These are phyloP conservation scores for Pararge aegeria DNA, from an alignment of 1,140 invertebrate species.

Conservation along the genomic window DNA sequence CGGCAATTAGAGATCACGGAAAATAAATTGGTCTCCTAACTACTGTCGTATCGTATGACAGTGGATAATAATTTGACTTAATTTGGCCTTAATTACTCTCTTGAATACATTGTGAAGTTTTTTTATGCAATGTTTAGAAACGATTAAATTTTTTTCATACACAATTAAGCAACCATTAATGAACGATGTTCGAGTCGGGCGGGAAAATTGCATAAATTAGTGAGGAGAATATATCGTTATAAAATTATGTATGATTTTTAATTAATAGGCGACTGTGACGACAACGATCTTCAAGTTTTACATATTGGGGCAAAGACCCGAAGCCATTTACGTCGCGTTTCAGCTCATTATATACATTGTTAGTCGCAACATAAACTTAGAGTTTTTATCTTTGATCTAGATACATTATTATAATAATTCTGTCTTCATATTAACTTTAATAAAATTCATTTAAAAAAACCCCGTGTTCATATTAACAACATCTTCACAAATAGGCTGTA, in stretches of 20 bases:
- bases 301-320: constrained; percentile 23
- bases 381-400: neutral
- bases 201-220: constrained; percentile 25
- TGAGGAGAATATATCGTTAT: constrained; percentile 10
- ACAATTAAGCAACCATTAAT: constrained; percentile 37
- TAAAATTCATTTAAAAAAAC: too few relatives aligned
- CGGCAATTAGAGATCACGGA: too few relatives aligned
- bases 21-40: neutral
- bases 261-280: constrained; percentile 23
- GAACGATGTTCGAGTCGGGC: constrained; percentile 18
- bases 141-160: constrained; percentile 30
- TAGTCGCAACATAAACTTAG: neutral
- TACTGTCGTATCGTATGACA: constrained; percentile 9
- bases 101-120: constrained; percentile 26
- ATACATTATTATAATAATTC: too few relatives aligned
- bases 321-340: neutral
- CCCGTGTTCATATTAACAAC: too few relatives aligned
- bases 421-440: too few relatives aligned
- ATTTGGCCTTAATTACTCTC: constrained; percentile 22
- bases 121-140: constrained; percentile 34
- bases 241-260: constrained; percentile 12
- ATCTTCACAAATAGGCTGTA: too few relatives aligned
- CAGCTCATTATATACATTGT: neutral
- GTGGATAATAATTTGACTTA: constrained; percentile 14
- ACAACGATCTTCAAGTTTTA: constrained; percentile 5